A percentile compares a stretch with the other conserved stretches of the same genome.
phyloP scores from a whole-genome alignment of 2,888 invertebrate genomes.

The Hirtodrosophila confusa region DNA sequence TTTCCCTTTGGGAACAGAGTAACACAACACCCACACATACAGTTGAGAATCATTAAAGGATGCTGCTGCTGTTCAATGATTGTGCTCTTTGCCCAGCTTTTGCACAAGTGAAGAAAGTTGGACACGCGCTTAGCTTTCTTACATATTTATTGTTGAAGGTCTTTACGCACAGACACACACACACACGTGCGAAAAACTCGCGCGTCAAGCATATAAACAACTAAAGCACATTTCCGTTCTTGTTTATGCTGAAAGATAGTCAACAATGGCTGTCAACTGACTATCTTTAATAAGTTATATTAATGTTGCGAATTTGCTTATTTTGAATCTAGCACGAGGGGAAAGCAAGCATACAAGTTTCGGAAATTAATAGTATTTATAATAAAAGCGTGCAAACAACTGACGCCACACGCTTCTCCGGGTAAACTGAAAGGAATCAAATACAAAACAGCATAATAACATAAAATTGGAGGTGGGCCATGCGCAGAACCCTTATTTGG shows the following conservation, averaged over 20 bases:
- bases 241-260: slow-evolving; percentile 27
- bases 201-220: slow-evolving; percentile 43
- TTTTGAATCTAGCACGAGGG: slow-evolving; percentile 45
- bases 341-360: slow-evolving; percentile 29
- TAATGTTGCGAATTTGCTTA: slow-evolving; percentile 26
- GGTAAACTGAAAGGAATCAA: slow-evolving; percentile 46
- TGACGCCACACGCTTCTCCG: slow-evolving; percentile 51
- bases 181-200: slow-evolving; percentile 35
- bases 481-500: slow-evolving; percentile 23
- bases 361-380: slow-evolving; percentile 1
- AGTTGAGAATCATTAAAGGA: slow-evolving; percentile 21
- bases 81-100: slow-evolving; percentile 13
- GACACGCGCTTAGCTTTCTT: slow-evolving; percentile 61
- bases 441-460: slow-evolving; percentile 10
- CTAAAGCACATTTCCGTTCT: slow-evolving; percentile 52
- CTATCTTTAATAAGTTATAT: slow-evolving; percentile 13
- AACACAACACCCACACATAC: slow-evolving; percentile 17
- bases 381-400: slow-evolving; percentile 31
- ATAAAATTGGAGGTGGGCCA: slow-evolving; percentile 28
- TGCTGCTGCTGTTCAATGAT: slow-evolving; percentile 11
- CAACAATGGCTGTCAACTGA: slow-evolving; percentile 22
- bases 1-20: not conserved
- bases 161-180: slow-evolving; percentile 37
- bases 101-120: slow-evolving; percentile 64
- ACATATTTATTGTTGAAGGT: slow-evolving; percentile 69